Base-by-base conservation (phyloP, 2,797 vertebrate genomes). In the Myotis daubentonii region DNA sequence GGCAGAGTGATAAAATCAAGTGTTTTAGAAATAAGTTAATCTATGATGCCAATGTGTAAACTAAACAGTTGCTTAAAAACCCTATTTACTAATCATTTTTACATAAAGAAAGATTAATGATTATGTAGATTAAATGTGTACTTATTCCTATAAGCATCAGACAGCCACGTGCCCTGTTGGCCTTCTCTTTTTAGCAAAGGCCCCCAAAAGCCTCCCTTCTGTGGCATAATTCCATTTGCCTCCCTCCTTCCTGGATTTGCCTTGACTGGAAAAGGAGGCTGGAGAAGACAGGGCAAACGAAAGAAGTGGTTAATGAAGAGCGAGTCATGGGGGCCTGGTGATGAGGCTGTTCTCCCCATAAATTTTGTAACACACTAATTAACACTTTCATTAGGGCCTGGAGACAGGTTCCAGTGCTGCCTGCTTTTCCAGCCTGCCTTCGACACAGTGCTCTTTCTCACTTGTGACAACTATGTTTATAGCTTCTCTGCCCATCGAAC, bases 11-110 rank as follows among this genome's bases (percentile, higher is more conserved):
- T 98, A 98, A 98, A 98, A 98, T 98, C 98, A 98, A 98, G 98
- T 98, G 98, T 98, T 98, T 98, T 98, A 98, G 98, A 98, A 98
- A 98, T 98, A 98, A 98, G 98, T 98, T 98, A 98, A 98, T 98
- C 98, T 98, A 98, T 97, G 98, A 98, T 98, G 98, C 98, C 98
- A 98, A 98, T 98, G 98, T 97, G 96, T 98, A 98, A 98, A 98
- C 98, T 98, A 98, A 98, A 97, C 97, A 98, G 98, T 98, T 98
- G 98, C 97, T 98, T 98, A 98, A 98, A 98, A 98, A 92, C 97
- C 98, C 98, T 97, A 98, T 98, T 98, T 98, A 97, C 98, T 98
- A 98, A 98, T 98, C 97, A 98, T 98, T 98, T 98, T 98, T 98
- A 98, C 98, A 98, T 98, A 98, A 98, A 98, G 97, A 97, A 97